Evolutionary conservation across 1,140 invertebrate species (phyloP), one percentile per base, ranked within the genome.

Genomic region (Coelopa frigida): DNA sequence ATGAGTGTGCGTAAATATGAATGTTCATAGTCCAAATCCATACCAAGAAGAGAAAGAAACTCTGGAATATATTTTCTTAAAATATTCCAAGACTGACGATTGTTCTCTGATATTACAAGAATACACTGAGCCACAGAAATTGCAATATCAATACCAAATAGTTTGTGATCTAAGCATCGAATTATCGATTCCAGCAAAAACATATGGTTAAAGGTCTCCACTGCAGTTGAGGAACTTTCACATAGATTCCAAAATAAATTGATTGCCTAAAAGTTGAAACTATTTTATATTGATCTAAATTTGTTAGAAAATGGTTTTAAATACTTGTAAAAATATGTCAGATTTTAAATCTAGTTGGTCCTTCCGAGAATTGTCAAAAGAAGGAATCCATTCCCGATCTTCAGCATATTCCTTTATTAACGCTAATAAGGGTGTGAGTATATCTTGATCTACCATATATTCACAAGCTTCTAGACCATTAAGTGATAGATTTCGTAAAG

Each of bases 171-270:
- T 45, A 88, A 62, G 71, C 78, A 82, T 55, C 74, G 71, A n/a
- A 77, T 67, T 40, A 89, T 58, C 54, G 81, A 68, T 18, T 76
- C 66, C 29, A 83, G 50, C 46, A 89, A 70, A 54, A 78, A 72
- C 52, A 84, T 78, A 45, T 78, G 70, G 41, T 83, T 83, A 14
- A 82, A 75, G 44, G 78, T 75, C 57, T 80, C 78, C 3, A 87
- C 68, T 26, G 84, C 82, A 22, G 70, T 57, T 33, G 80, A 78
- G 70, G 75, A 74, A 68, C 75, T 77, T 59, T 79, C 78, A 66
- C 82, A 85, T 20, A 87, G 64, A 58, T 82, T 84, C 73, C 81
- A 78, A 2, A 87, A 57, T 21, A 86, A 69, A 59, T 79, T 77
- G 2, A 81, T 72, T 0, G 56, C 77, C n/a, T n/a, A n/a, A n/a